Conservation (phyloP, 2,113 vertebrate genomes). For the Asarcornis scutulata region DNA sequence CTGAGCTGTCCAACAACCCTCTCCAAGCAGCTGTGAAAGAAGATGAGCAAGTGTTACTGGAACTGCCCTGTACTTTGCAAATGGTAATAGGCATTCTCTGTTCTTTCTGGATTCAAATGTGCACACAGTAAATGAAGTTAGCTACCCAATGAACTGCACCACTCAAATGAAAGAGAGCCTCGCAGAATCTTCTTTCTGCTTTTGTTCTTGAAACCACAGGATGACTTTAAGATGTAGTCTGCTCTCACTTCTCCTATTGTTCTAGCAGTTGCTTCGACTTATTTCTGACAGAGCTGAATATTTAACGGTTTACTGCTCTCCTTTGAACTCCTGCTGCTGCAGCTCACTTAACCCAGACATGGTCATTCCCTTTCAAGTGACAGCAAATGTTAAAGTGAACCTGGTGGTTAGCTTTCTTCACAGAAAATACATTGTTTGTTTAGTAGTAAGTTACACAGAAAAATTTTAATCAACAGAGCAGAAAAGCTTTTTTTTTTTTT, state of each 20-base stretch:
- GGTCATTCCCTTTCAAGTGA: background rate
- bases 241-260: background rate
- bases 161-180: background rate
- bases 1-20: background rate
- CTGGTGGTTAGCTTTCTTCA: background rate
- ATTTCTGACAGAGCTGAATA: too few species aligned
- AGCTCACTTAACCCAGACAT: background rate
- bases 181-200: background rate
- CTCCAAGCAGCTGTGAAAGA: background rate
- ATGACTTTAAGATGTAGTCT: background rate
- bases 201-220: background rate
- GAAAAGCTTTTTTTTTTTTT: background rate
- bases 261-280: background rate
- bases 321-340: background rate
- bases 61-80: background rate
- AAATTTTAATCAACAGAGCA: background rate
- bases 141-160: background rate
- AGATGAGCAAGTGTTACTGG: background rate
- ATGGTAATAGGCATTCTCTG: background rate
- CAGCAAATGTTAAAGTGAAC: background rate
- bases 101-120: background rate
- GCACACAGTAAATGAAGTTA: background rate
- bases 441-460: background rate
- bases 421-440: background rate
- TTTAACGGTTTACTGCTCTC: background rate